These are phyloP conservation scores for Microchrysa polita DNA, from an alignment of 2,888 invertebrate genomes.

Conservation along the genomic window DNA sequence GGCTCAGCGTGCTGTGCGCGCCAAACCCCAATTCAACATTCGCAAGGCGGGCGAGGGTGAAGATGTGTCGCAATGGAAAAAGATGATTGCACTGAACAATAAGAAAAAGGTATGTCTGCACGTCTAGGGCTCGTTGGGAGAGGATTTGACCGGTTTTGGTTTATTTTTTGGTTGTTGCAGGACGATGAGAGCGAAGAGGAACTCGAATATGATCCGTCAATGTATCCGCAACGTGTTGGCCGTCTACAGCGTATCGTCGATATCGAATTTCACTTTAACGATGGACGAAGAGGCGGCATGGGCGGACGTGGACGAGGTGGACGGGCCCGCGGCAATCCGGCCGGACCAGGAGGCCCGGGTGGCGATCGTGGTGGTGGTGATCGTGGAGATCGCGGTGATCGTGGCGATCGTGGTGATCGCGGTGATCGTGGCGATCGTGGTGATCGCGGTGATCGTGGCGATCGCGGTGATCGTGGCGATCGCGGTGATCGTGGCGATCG, in stretches of 20 bases:
- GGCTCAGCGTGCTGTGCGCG: conserved; percentile 81
- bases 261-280: conserved; percentile 89
- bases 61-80: conserved; percentile 91
- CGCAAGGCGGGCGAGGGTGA: conserved; percentile 95
- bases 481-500: conserved; percentile 72
- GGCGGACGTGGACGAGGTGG: conserved; percentile 41
- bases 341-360: conserved; percentile 20
- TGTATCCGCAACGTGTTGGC: conserved; percentile 87
- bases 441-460: conserved; percentile 71
- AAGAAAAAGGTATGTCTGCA: conserved; percentile 66
- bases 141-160: background rate
- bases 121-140: no score
- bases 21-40: conserved; percentile 88
- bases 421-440: conserved; percentile 40
- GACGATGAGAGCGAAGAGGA: conserved; percentile 77
- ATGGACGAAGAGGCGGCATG: conserved; percentile 55
- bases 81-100: conserved; percentile 81
- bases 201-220: conserved; percentile 76
- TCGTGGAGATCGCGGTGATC: conserved; percentile 12
- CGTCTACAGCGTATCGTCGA: conserved; percentile 86
- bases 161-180: conserved; percentile 59
- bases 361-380: conserved; percentile 4
- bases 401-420: conserved; percentile 9
- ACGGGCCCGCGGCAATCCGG: conserved; percentile 36
- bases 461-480: conserved; percentile 75